Evolutionary conservation across 1,140 invertebrate genomes (phyloP).

Genomic region (Brachionus rotundiformis): DNA sequence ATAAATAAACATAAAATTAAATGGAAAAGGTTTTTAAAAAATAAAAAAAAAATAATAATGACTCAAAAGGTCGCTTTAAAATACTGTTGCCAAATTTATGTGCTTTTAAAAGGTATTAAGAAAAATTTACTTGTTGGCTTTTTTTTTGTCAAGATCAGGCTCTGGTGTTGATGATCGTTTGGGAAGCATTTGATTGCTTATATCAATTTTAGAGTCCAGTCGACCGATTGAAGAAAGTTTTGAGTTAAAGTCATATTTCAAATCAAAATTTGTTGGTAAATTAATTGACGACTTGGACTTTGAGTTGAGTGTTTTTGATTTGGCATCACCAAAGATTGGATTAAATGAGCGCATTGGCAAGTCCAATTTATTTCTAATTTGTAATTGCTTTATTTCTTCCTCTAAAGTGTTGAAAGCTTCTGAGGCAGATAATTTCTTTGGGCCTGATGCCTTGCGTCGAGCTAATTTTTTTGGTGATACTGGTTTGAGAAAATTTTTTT

Average conservation of each 20-base stretch:
- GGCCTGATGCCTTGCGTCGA: not conserved
- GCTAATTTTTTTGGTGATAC: not conserved
- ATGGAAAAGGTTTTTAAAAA: not conserved
- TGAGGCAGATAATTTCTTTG: not conserved
- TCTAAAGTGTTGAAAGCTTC: not conserved
- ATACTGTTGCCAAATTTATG: not conserved
- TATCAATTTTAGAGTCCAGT: not conserved
- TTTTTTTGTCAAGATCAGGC: conserved; percentile 4
- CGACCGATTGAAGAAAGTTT: not conserved
- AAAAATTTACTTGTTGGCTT: conserved; percentile 36
- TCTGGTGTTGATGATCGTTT: conserved; percentile 34
- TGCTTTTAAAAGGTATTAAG: conserved; percentile 8
- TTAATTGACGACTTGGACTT: conserved; percentile 14
- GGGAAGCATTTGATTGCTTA: not conserved
- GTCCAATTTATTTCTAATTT: conserved; percentile 28
- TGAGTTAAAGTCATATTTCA: conserved; percentile 7
- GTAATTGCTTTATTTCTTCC: conserved; percentile 38
- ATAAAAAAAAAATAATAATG: not conserved
- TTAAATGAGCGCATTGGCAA: not conserved
- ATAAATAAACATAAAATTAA: not conserved
- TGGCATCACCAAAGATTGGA: not conserved
- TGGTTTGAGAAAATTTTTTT: conserved; percentile 51
- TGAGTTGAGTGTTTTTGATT: not conserved
- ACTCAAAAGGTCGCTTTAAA: conserved; percentile 17
- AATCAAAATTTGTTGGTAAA: not conserved